Percentiles rank a stretch among this genome's conserved stretches.
Evolutionary conservation across 2,797 vertebrate species (phyloP).

Genomic region (Gastrophryne carolinensis): DNA sequence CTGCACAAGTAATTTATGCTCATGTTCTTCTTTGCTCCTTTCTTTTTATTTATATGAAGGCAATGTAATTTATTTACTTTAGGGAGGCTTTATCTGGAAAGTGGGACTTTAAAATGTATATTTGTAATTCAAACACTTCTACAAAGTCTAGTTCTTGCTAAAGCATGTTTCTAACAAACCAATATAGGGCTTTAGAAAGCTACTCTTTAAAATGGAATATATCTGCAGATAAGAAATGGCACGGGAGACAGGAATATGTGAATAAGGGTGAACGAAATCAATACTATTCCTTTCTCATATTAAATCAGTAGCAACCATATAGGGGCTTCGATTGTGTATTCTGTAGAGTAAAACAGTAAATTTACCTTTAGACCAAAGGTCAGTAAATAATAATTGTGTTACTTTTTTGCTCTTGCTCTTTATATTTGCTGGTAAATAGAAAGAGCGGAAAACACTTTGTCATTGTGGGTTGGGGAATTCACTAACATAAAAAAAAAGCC

Average conservation of each 20-base stretch:
- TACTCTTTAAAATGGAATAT: conserved; percentile 25
- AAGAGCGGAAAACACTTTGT: background rate
- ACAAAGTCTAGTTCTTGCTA: conserved; percentile 27
- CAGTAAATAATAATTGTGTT: background rate
- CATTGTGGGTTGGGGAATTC: no score
- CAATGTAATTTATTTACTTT: conserved; percentile 70
- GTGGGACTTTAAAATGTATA: conserved; percentile 47
- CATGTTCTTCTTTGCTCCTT: conserved; percentile 73
- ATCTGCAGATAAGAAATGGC: background rate
- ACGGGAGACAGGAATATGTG: background rate
- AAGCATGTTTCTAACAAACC: conserved; percentile 13
- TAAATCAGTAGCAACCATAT: background rate
- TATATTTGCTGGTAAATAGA: background rate
- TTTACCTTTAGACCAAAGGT: background rate
- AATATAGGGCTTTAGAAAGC: conserved; percentile 12
- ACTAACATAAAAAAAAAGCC: no score
- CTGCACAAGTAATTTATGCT: conserved; percentile 74
- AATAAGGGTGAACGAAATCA: background rate
- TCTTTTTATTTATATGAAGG: conserved; percentile 72
- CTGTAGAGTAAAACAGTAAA: background rate
- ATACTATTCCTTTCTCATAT: background rate
- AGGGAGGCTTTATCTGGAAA: conserved; percentile 60
- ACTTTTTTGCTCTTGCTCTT: background rate
- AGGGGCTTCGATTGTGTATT: background rate
- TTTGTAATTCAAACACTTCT: conserved; percentile 48